These are phyloP conservation scores for Argyrosomus japonicus DNA, from an alignment of 2,113 vertebrate genomes.

Conservation along the genomic window DNA sequence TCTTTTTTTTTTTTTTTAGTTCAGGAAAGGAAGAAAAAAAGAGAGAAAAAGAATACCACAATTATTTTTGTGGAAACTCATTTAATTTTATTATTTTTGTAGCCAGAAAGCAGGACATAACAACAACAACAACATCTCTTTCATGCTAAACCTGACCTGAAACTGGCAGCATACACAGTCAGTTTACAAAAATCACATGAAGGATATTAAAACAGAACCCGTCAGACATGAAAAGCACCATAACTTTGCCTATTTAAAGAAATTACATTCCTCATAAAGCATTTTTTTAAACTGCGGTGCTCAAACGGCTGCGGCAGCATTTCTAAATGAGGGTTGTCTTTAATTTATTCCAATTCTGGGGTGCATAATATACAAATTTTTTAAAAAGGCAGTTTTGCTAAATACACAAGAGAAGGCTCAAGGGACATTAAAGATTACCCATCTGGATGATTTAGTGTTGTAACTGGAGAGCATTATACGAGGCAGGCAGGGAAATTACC, in stretches of 20 bases:
- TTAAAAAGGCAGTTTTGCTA: neutral
- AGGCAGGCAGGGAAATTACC: conserved; percentile 14
- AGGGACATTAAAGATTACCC: conserved; percentile 4
- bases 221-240: neutral
- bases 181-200: conserved; percentile 1
- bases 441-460: conserved; percentile 20
- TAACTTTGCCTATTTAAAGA: neutral
- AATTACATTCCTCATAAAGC: neutral
- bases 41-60: neutral
- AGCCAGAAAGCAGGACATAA: neutral
- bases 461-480: neutral
- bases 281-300: too few relatives aligned
- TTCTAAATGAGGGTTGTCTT: neutral
- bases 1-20: conserved; percentile 3
- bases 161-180: neutral
- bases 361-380: neutral
- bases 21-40: neutral
- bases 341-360: neutral
- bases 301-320: neutral
- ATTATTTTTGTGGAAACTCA: neutral
- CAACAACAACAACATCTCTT: neutral
- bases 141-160: neutral
- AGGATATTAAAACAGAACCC: neutral
- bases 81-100: neutral
- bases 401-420: neutral